These are phyloP conservation scores for Origma solitaria DNA, from an alignment of 2,113 vertebrate species.

Conservation along the genomic window DNA sequence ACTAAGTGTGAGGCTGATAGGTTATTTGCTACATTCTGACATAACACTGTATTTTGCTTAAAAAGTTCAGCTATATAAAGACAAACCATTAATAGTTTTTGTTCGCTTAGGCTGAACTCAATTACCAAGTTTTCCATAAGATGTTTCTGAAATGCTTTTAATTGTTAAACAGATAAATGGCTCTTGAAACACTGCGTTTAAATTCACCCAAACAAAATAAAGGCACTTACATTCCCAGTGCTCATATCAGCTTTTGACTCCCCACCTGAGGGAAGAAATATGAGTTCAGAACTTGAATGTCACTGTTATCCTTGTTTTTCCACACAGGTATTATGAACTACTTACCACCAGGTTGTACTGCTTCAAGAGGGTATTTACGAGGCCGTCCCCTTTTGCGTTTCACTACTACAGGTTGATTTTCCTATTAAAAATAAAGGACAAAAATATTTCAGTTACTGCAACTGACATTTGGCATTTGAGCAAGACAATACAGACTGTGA, in stretches of 20 bases:
- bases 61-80: background rate
- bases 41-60: background rate
- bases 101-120: background rate
- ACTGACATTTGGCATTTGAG: background rate
- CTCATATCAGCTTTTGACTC: slow-evolving; percentile 68
- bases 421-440: slow-evolving; percentile 14
- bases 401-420: slow-evolving; percentile 66
- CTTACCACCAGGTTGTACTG: slow-evolving; percentile 64
- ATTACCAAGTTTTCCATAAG: background rate
- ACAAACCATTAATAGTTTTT: background rate
- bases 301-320: background rate
- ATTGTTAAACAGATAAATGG: background rate
- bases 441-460: background rate
- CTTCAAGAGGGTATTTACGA: slow-evolving; percentile 74
- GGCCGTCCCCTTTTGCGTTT: slow-evolving; percentile 78
- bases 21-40: background rate
- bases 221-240: slow-evolving; percentile 68
- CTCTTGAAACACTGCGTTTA: slow-evolving; percentile 9
- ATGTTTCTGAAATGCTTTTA: background rate
- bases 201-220: slow-evolving; percentile 47
- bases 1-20: background rate
- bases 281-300: slow-evolving; percentile 52
- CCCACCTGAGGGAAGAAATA: slow-evolving; percentile 69
- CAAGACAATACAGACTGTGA: background rate
- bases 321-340: background rate